Conservation (phyloP, 2,888 invertebrate species). For the Orchesellides sinensis region DNA sequence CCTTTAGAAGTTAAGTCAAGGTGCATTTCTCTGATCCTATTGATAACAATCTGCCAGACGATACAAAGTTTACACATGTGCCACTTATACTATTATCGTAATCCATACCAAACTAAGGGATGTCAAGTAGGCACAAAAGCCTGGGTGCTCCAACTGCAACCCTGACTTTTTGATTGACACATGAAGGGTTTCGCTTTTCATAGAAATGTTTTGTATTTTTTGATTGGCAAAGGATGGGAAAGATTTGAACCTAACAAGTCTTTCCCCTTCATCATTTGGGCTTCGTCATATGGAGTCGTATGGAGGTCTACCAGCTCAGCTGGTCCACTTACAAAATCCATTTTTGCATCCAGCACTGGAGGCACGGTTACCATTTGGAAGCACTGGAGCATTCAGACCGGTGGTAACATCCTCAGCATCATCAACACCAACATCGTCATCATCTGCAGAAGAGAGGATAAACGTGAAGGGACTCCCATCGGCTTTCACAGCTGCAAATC, state of each 20-base stretch:
- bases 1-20: too few relatives aligned
- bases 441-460: conserved; percentile 66
- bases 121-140: neutral
- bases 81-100: too few relatives aligned
- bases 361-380: conserved; percentile 81
- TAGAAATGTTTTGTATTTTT: neutral
- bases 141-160: neutral
- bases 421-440: conserved; percentile 77
- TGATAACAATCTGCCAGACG: too few relatives aligned
- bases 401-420: conserved; percentile 80
- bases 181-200: neutral
- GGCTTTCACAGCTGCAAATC: conserved; percentile 72
- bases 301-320: conserved; percentile 83
- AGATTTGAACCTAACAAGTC: conserved; percentile 69
- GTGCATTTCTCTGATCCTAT: neutral
- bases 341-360: conserved; percentile 84
- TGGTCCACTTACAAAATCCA: conserved; percentile 85
- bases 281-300: conserved; percentile 80
- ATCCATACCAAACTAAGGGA: too few relatives aligned
- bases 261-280: conserved; percentile 78
- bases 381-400: conserved; percentile 80
- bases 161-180: neutral
- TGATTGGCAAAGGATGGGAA: conserved; percentile 67
- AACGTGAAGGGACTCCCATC: conserved; percentile 71
- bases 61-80: too few relatives aligned